A percentile compares a stretch with the other conserved stretches of the same genome.
Evolutionary conservation across 2,113 vertebrate genomes (phyloP).

Genomic region (Myanophis thanlyinensis): DNA sequence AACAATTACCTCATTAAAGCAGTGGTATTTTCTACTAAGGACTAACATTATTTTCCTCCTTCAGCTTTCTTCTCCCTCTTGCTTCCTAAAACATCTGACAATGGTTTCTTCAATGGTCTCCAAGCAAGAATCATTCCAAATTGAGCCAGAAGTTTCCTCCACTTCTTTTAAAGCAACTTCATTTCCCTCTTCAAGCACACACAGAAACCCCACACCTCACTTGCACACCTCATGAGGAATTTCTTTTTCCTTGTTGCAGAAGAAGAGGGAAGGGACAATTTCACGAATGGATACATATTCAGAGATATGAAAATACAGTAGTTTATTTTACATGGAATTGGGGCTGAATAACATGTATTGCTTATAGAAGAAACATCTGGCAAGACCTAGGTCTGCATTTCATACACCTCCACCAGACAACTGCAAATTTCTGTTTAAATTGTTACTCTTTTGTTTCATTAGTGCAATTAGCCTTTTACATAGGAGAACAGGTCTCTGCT

Average conservation of each 20-base stretch:
- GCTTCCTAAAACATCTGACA: constrained; percentile 13
- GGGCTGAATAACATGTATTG: neutral
- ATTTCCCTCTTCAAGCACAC: neutral
- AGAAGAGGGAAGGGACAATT: neutral
- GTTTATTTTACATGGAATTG: neutral
- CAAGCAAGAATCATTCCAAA: constrained; percentile 27
- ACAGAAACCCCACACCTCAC: neutral
- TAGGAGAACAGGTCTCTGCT: neutral
- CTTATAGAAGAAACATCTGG: neutral
- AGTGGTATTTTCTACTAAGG: no score
- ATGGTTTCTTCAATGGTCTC: constrained; percentile 22
- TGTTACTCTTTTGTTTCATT: neutral
- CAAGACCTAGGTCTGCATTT: neutral
- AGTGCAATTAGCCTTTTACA: neutral
- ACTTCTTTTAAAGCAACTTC: constrained; percentile 2
- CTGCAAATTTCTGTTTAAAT: neutral
- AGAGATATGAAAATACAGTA: neutral
- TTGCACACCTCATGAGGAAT: neutral
- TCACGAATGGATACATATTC: neutral
- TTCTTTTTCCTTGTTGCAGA: constrained; percentile 6
- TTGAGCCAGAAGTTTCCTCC: constrained; percentile 21
- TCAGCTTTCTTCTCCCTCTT: constrained; percentile 6
- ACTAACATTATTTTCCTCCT: neutral
- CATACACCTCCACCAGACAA: neutral
- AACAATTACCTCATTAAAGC: no score